Base-by-base conservation (phyloP, 1,140 invertebrate species). In the Nasonia giraulti region DNA sequence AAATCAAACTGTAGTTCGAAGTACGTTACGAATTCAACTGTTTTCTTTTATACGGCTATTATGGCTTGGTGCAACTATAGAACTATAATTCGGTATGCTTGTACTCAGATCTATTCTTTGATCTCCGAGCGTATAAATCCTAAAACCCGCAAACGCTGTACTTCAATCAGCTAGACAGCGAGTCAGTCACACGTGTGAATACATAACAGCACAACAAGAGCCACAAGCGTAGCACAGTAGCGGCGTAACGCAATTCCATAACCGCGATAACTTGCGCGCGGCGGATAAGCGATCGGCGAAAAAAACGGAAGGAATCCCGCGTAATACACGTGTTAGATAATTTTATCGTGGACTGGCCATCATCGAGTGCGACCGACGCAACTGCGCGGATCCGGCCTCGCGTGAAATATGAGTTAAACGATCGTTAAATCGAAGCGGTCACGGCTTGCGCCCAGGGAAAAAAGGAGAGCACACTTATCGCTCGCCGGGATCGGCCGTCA, bases 321-420 rank as follows among this genome's bases (percentile, higher is more conserved):
- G 78, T 85, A 80, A 85, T 85, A 80, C 83, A 85, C 71, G 27
- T 69, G 80, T 82, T 82, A 77, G 73, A 85, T 85, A 85, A 85
- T 82, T 78, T 77, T 76, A 80, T 80, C 83, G 76, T 10, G n/a
- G 2, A 20, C 40, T 27, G 73, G 31, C 37, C 20, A 75, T 75
- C 73, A 44, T 62, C 80, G 80, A 31, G 12, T 8, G 40, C 12
- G 66, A 14, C 31, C 71, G 69, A 76, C 44, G 40, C 62, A 77
- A n/a, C 37, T 37, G 50, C 44, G n/a, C 75, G 37, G 31, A n/a
- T 76, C 44, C 80, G 44, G 55, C 78, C 23, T 77, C 78, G 85
- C 87, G 86, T 88, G 85, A 88, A 89, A 89, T 88, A 89, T 88
- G 87, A 89, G 87, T 87, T 88, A 87, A 87, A 85, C 85, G 86